Evolutionary conservation across 2,797 vertebrate species (phyloP).

Genomic region (Adelosebastes latens): DNA sequence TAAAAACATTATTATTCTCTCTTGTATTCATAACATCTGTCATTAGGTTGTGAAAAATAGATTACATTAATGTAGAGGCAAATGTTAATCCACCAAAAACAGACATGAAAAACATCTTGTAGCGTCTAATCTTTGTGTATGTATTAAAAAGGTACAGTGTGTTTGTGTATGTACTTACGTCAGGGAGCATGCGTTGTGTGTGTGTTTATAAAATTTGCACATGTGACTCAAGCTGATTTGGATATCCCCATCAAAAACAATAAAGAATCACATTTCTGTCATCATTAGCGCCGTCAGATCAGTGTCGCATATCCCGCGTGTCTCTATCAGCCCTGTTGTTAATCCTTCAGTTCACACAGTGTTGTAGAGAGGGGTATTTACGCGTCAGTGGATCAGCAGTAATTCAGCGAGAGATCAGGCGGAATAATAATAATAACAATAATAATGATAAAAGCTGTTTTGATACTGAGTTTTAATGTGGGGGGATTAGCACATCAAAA

Average conservation of each 20-base stretch:
- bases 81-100: constrained; percentile 58
- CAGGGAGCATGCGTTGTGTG: constrained; percentile 2
- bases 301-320: constrained; percentile 14
- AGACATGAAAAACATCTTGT: constrained; percentile 62
- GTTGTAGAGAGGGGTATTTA: constrained; percentile 62
- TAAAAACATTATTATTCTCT: constrained; percentile 28
- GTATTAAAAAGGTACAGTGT: constrained; percentile 4
- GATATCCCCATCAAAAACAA: constrained; percentile 49
- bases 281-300: constrained; percentile 51
- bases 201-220: constrained; percentile 4
- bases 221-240: constrained; percentile 32
- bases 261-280: constrained; percentile 36
- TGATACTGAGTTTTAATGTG: constrained; percentile 53
- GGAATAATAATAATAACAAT: constrained; percentile 60
- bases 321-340: constrained; percentile 29
- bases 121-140: constrained; percentile 1
- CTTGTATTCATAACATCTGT: constrained; percentile 54
- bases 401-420: constrained; percentile 46
- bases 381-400: constrained; percentile 47
- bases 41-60: constrained; percentile 51
- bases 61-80: constrained; percentile 43
- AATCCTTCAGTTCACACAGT: constrained; percentile 66
- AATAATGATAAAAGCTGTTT: constrained; percentile 61
- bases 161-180: constrained; percentile 22
- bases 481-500: constrained; percentile 46